These are phyloP conservation scores for Conus betulinus DNA, from an alignment of 1,140 invertebrate genomes.

Conservation along the genomic window DNA sequence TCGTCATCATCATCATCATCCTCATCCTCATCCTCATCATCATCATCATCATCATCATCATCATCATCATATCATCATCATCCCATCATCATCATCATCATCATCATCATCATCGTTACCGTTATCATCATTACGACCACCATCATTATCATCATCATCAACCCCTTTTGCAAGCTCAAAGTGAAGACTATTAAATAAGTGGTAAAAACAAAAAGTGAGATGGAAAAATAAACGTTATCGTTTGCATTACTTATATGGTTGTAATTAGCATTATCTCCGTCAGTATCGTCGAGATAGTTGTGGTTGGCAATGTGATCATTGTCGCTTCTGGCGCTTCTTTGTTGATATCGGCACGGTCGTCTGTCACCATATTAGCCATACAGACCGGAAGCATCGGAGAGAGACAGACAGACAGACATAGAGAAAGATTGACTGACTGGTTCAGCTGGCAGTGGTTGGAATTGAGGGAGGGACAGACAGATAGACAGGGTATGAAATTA, in stretches of 20 bases:
- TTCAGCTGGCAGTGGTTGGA: too few species aligned
- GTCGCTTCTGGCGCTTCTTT: too few species aligned
- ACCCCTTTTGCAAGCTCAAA: neutral
- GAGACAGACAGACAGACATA: too few species aligned
- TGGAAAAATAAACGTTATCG: too few species aligned
- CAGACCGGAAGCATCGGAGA: neutral
- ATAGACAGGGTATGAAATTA: neutral
- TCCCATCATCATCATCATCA: neutral
- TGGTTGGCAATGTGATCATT: too few species aligned
- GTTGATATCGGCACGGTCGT: neutral
- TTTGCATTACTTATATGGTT: too few species aligned
- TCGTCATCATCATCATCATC: neutral
- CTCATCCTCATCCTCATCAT: neutral
- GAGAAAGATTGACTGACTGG: too few species aligned
- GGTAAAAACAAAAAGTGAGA: neutral
- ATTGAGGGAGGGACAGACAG: neutral
- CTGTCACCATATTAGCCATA: neutral
- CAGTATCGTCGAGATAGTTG: too few species aligned
- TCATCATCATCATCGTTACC: neutral
- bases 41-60: conserved; percentile 3
- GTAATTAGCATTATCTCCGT: too few species aligned
- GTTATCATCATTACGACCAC: neutral
- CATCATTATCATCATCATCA: neutral
- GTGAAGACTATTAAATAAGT: neutral
- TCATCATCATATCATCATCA: neutral